Percentiles rank a stretch among this genome's conserved stretches.
Conservation (phyloP, 2,797 vertebrate genomes). For the Parotocinclus haroldoi region DNA sequence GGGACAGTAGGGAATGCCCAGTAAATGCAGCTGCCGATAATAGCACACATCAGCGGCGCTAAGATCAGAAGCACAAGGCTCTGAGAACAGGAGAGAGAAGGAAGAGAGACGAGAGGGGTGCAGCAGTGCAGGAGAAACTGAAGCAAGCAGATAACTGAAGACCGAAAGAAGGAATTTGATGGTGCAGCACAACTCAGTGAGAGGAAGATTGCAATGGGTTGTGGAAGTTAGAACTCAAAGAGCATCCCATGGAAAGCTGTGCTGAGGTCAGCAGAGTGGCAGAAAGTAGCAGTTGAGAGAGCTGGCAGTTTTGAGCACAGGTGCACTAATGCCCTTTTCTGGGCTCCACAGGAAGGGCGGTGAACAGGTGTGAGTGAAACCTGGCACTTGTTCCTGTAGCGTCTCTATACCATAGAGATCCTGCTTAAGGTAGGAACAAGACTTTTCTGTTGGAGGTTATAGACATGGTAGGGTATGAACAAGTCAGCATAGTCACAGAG, state of each 20-base stretch:
- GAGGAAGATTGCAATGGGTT: no score
- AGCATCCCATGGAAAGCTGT: slow-evolving; percentile 19
- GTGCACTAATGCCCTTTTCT: slow-evolving; percentile 13
- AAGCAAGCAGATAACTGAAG: slow-evolving; percentile 15
- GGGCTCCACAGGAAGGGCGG: slow-evolving; percentile 17
- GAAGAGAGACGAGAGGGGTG: slow-evolving; percentile 19
- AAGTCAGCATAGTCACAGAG: slow-evolving; percentile 73
- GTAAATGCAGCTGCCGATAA: slow-evolving; percentile 78
- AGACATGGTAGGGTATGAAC: slow-evolving; percentile 84
- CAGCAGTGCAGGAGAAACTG: slow-evolving; percentile 1
- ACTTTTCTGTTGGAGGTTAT: slow-evolving; percentile 11
- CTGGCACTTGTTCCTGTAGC: neutral
- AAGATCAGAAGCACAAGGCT: slow-evolving; percentile 61
- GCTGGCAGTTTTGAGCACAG: slow-evolving; percentile 24
- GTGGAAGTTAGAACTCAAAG: slow-evolving; percentile 51
- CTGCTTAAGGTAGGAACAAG: slow-evolving; percentile 4
- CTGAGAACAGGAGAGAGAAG: slow-evolving; percentile 47
- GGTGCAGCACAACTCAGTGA: no score
- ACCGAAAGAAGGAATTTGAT: no score
- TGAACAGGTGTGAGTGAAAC: neutral
- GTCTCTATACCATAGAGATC: neutral
- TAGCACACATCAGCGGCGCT: slow-evolving; percentile 68
- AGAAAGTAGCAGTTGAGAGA: no score
- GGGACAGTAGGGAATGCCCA: slow-evolving; percentile 79
- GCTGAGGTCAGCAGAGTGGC: no score